Percentiles rank a stretch among this genome's conserved stretches.
phyloP scores from a whole-genome alignment of 2,797 vertebrate genomes.

The Triplophysa bombifrons region DNA sequence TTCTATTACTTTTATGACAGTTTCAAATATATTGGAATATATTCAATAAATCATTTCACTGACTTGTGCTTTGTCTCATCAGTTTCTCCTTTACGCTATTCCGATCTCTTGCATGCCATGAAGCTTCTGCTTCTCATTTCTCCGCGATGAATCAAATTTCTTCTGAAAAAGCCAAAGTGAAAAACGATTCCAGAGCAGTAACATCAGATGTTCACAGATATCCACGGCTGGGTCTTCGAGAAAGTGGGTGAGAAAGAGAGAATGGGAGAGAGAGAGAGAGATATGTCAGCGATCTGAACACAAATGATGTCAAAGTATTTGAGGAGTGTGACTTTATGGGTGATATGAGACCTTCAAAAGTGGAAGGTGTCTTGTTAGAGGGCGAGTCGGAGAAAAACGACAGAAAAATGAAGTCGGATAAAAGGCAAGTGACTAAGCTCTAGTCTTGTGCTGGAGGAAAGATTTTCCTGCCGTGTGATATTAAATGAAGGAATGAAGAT shows the following conservation, averaged over 20 bases:
- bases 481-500: constrained; percentile 61
- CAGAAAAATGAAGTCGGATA: constrained; percentile 11
- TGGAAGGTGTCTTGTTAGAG: constrained; percentile 41
- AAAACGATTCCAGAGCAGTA: not conserved
- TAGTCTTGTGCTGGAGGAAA: constrained; percentile 30
- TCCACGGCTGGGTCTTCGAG: not conserved
- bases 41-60: not conserved
- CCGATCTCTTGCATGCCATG: not conserved
- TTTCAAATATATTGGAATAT: no score
- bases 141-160: constrained; percentile 16
- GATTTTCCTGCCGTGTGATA: constrained; percentile 6
- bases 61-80: not conserved
- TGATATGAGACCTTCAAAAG: constrained; percentile 43
- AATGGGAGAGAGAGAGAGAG: constrained; percentile 5
- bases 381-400: constrained; percentile 14
- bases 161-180: constrained; percentile 12
- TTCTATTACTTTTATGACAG: not conserved
- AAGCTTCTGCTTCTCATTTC: not conserved
- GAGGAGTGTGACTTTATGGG: constrained; percentile 31
- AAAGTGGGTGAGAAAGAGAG: not conserved
- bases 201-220: constrained; percentile 15
- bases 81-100: constrained; percentile 13
- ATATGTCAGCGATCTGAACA: constrained; percentile 25
- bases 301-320: constrained; percentile 29
- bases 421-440: constrained; percentile 15